phyloP scores from a whole-genome alignment of 2,113 vertebrate species.

The Osmerus mordax region DNA sequence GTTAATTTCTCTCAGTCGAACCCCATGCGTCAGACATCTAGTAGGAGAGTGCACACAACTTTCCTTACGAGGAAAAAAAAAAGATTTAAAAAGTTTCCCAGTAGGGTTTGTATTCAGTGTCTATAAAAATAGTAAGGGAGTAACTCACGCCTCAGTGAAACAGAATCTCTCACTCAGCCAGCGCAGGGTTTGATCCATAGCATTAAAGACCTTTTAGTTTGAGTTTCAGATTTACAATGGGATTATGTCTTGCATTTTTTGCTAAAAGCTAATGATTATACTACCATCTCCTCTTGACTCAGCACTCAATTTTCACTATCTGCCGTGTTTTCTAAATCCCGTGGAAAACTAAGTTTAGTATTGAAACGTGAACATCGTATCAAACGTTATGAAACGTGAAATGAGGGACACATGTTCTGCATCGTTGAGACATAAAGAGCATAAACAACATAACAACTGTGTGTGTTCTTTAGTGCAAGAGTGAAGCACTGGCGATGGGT shows the following conservation, averaged over 20 bases:
- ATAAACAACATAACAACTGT: not conserved
- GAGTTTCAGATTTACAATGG: slow-evolving; percentile 50
- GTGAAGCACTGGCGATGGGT: slow-evolving; percentile 20
- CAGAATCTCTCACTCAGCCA: slow-evolving; percentile 44
- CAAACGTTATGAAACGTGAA: not conserved
- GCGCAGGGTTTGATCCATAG: slow-evolving; percentile 32
- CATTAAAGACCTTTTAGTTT: slow-evolving; percentile 35
- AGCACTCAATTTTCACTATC: slow-evolving; percentile 10
- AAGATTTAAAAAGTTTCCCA: not conserved
- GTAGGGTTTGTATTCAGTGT: slow-evolving; percentile 41
- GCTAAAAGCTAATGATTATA: slow-evolving; percentile 31
- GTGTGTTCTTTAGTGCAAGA: too few relatives aligned
- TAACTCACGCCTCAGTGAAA: slow-evolving; percentile 51
- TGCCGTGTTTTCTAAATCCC: slow-evolving; percentile 7
- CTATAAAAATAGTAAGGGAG: slow-evolving; percentile 55
- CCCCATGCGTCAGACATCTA: slow-evolving; percentile 44
- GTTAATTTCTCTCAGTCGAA: slow-evolving; percentile 2
- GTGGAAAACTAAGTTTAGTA: not conserved
- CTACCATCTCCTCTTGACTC: not conserved
- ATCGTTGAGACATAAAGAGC: not conserved
- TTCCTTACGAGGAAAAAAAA: not conserved
- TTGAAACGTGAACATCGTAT: not conserved
- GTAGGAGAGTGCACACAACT: slow-evolving; percentile 27
- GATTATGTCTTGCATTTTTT: slow-evolving; percentile 37
- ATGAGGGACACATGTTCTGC: not conserved